Conservation (phyloP, 1,140 invertebrate species). For the Macrosteles quadrilineatus region DNA sequence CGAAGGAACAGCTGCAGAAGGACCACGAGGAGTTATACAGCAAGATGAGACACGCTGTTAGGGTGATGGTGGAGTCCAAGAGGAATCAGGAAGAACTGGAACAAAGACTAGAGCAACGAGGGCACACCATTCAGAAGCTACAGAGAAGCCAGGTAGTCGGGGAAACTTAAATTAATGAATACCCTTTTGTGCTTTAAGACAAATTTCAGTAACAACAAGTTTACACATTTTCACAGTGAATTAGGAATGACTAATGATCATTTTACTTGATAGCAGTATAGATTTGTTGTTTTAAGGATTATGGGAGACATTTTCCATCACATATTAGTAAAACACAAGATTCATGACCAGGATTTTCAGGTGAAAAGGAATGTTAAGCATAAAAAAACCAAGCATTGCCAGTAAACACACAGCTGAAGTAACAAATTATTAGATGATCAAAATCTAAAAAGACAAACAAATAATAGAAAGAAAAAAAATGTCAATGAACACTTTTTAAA, state of each 20-base stretch:
- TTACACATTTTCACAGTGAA: neutral
- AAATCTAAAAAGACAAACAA: too few relatives aligned
- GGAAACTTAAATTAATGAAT: too few relatives aligned
- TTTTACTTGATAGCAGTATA: neutral
- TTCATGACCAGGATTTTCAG: neutral
- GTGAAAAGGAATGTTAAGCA: too few relatives aligned
- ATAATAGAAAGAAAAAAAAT: too few relatives aligned
- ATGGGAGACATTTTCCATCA: too few relatives aligned
- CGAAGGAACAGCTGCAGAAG: neutral
- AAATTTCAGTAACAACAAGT: neutral
- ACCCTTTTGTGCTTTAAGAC: too few relatives aligned
- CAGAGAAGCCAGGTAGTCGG: neutral
- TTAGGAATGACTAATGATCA: neutral
- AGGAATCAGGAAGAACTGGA: neutral
- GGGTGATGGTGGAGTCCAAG: conserved; percentile 19
- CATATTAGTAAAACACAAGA: neutral
- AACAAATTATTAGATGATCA: too few relatives aligned
- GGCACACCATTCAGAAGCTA: neutral
- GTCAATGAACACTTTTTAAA: too few relatives aligned
- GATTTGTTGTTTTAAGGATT: neutral
- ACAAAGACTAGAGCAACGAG: neutral
- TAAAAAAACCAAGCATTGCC: too few relatives aligned
- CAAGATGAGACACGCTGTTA: conserved; percentile 6
- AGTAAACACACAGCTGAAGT: too few relatives aligned
- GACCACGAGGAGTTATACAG: conserved; percentile 7